Evolutionary conservation across 2,888 invertebrate genomes (phyloP).

Genomic region (Amorpha juglandis): DNA sequence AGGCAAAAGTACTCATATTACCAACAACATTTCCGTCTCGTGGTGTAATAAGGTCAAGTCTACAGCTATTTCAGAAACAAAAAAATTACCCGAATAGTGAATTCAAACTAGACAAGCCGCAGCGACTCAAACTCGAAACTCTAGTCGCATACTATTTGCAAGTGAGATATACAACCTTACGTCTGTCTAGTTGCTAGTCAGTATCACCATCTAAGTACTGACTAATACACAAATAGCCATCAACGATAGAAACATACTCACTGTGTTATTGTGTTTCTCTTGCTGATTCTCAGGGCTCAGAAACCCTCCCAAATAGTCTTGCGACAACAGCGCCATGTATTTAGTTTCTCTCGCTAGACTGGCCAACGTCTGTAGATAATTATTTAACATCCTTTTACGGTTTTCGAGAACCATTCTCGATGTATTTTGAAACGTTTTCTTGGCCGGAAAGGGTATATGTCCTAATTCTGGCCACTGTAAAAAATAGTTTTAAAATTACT

Average conservation of each 20-base stretch:
- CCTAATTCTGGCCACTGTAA: conserved; percentile 90
- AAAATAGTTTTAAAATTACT: no score
- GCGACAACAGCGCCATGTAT: conserved; percentile 69
- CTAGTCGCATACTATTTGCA: no score
- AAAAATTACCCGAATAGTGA: no score
- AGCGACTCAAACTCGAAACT: no score
- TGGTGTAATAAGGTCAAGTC: no score
- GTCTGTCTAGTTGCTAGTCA: no score
- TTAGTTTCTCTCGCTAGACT: conserved; percentile 67
- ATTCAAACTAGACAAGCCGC: no score
- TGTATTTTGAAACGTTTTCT: conserved; percentile 97
- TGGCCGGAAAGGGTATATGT: conserved; percentile 93
- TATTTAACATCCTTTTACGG: conserved; percentile 91
- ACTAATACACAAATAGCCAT: neutral
- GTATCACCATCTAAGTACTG: no score
- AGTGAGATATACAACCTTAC: no score
- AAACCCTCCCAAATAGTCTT: conserved; percentile 75
- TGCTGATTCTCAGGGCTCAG: conserved; percentile 74
- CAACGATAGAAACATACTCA: conserved; percentile 39
- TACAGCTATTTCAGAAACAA: no score
- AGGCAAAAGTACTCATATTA: neutral
- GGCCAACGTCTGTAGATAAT: conserved; percentile 89
- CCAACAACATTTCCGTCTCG: neutral
- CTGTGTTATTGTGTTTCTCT: conserved; percentile 74
- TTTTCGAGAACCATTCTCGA: conserved; percentile 93